phyloP scores from a whole-genome alignment of 2,797 vertebrate species.

The Buceros bicornis region DNA sequence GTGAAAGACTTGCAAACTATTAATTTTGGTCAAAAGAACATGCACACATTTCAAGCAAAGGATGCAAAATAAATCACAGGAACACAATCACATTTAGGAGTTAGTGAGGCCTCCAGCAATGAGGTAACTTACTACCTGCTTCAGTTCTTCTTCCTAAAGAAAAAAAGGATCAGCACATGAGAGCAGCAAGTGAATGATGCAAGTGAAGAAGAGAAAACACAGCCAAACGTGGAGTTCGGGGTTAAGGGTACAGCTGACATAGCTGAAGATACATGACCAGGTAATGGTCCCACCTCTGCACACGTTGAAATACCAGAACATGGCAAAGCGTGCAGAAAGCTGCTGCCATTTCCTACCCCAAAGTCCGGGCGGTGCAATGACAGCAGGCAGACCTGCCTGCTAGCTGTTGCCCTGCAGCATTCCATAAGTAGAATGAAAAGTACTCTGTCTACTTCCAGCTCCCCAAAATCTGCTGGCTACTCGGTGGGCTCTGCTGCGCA shows the following conservation, averaged over 20 bases:
- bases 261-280: background rate
- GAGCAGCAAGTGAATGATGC: conserved; percentile 50
- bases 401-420: background rate
- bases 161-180: conserved; percentile 80
- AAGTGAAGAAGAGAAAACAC: conserved; percentile 30
- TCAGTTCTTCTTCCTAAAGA: conserved; percentile 92
- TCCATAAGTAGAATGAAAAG: background rate
- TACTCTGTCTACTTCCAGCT: background rate
- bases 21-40: conserved; percentile 72
- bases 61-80: conserved; percentile 67
- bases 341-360: background rate
- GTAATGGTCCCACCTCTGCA: background rate
- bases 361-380: background rate
- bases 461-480: background rate
- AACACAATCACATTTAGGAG: conserved; percentile 60
- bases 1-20: conserved; percentile 17
- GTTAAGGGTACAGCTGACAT: background rate
- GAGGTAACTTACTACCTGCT: conserved; percentile 89
- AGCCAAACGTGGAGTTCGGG: background rate
- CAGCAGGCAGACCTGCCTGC: background rate
- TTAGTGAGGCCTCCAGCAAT: conserved; percentile 78
- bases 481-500: background rate
- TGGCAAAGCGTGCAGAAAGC: background rate
- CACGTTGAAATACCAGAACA: background rate
- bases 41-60: conserved; percentile 77